Conservation (phyloP, 1,140 invertebrate genomes). For the Drosophila novamexicana region DNA sequence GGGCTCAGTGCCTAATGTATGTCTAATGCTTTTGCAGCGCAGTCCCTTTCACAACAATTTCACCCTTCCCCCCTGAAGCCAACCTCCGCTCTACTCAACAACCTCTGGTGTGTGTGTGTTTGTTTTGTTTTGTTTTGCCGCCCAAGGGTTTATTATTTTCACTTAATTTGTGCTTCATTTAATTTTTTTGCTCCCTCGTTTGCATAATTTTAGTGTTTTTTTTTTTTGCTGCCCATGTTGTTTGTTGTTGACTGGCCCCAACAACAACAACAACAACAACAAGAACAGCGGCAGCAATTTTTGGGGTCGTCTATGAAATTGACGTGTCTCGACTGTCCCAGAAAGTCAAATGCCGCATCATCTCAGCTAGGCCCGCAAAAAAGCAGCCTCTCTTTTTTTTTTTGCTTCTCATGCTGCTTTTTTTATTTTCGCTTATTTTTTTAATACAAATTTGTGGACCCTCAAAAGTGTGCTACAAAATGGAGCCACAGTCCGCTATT, state of each 20-base stretch:
- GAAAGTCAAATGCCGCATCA: constrained; percentile 74
- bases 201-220: constrained; percentile 6
- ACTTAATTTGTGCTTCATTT: constrained; percentile 76
- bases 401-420: constrained; percentile 7
- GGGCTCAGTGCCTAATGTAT: constrained; percentile 42
- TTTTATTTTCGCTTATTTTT: constrained; percentile 8
- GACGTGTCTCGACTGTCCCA: constrained; percentile 51
- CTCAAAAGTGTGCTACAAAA: constrained; percentile 41
- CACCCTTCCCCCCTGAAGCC: background rate
- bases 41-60: too few relatives aligned
- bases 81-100: background rate
- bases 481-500: background rate
- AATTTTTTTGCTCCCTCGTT: constrained; percentile 20
- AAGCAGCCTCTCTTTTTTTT: constrained; percentile 3
- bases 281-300: background rate
- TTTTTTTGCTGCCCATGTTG: background rate
- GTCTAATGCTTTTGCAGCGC: constrained; percentile 27
- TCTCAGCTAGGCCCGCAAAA: constrained; percentile 62
- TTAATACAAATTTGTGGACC: constrained; percentile 39
- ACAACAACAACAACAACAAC: constrained; percentile 1
- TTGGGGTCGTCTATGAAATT: constrained; percentile 54
- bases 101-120: constrained; percentile 3
- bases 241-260: constrained; percentile 20
- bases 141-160: constrained; percentile 74
- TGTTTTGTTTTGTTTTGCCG: constrained; percentile 22